These are phyloP conservation scores for Aethina tumida DNA, from an alignment of 1,140 invertebrate species.

Conservation along the genomic window DNA sequence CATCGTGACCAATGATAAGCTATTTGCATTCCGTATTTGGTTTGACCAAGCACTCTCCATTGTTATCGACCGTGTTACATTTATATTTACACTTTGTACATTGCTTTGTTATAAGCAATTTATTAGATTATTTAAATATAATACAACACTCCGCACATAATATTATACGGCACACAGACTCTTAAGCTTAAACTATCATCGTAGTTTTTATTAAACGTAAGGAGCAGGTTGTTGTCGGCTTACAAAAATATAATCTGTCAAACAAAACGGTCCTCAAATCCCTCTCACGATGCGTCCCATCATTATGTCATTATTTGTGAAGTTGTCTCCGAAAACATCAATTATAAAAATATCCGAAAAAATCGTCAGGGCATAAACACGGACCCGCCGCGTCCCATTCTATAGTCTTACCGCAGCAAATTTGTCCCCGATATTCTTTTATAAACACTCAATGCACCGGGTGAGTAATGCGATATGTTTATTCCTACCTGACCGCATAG, in stretches of 20 bases:
- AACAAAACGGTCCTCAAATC: conserved; percentile 1
- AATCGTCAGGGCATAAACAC: conserved; percentile 4
- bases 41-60: conserved; percentile 18
- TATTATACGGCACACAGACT: conserved; percentile 6
- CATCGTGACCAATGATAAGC: conserved; percentile 22
- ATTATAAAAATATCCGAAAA: conserved; percentile 2
- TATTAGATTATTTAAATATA: conserved; percentile 29
- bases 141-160: too few relatives aligned
- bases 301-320: too few relatives aligned
- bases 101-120: conserved; percentile 33
- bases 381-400: conserved; percentile 21
- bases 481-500: conserved; percentile 28
- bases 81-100: conserved; percentile 28
- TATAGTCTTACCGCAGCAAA: conserved; percentile 27
- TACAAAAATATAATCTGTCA: background rate
- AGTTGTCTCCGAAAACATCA: too few relatives aligned
- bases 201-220: background rate
- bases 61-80: conserved; percentile 26
- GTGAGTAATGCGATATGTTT: conserved; percentile 30
- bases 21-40: conserved; percentile 29
- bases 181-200: background rate
- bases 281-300: too few relatives aligned
- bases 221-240: background rate
- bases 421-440: conserved; percentile 24
- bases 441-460: conserved; percentile 20